A percentile compares a stretch with the other conserved stretches of the same genome.
Conservation (phyloP, 2,888 invertebrate genomes). For the Diogma glabrata region DNA sequence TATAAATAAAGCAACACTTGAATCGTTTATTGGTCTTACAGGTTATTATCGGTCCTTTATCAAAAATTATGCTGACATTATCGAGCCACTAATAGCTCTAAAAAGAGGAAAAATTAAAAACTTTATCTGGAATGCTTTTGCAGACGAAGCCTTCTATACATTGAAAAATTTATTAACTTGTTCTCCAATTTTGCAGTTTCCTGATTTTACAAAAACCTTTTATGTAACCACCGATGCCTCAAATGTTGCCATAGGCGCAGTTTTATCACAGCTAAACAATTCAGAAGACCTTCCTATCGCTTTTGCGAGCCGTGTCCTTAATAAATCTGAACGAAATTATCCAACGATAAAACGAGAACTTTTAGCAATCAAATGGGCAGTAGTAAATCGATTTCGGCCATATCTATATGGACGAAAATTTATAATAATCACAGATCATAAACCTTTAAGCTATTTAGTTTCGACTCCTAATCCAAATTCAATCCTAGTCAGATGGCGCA, state of each 20-base stretch:
- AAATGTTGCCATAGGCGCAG: not conserved
- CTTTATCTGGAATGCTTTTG: not conserved
- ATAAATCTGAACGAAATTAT: constrained; percentile 4
- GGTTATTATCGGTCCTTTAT: not conserved
- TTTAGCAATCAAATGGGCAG: constrained; percentile 3
- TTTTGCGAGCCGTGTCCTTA: constrained; percentile 1
- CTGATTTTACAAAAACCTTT: not conserved
- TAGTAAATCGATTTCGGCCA: not conserved
- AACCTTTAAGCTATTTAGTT: too few relatives aligned
- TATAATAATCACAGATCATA: too few relatives aligned
- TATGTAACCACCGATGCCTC: constrained; percentile 1
- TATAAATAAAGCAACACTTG: not conserved
- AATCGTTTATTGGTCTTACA: not conserved
- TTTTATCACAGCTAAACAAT: constrained; percentile 6
- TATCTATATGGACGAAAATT: too few relatives aligned
- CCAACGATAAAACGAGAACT: constrained; percentile 3
- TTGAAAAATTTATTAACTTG: not conserved
- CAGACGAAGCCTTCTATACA: not conserved
- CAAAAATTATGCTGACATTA: not conserved
- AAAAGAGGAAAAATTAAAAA: constrained; percentile 1
- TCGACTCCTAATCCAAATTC: too few relatives aligned
- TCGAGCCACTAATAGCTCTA: not conserved
- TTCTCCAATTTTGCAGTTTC: constrained; percentile 5
- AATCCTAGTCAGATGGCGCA: too few relatives aligned
- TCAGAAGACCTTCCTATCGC: constrained; percentile 3